Conservation (phyloP, 2,888 invertebrate species). For the Tetheella fluctuosa region DNA sequence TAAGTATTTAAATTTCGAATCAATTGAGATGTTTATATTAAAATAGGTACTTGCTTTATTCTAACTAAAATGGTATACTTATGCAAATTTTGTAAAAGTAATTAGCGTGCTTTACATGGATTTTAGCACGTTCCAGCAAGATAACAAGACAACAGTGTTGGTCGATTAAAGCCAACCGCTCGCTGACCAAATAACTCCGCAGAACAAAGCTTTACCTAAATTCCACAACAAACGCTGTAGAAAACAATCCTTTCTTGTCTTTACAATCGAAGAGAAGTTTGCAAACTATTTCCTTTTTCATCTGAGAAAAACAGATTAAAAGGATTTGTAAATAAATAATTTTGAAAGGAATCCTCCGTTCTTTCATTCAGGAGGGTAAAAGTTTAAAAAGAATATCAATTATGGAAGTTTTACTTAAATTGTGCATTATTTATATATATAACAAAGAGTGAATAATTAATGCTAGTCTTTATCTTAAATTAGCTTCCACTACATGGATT, state of each 20-base stretch:
- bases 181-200: background rate
- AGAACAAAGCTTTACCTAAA: slow-evolving; percentile 35
- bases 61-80: no score
- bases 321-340: slow-evolving; percentile 30
- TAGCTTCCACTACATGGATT: no score
- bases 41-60: no score
- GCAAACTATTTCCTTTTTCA: slow-evolving; percentile 35
- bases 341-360: slow-evolving; percentile 22
- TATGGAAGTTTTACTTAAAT: no score
- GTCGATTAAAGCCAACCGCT: slow-evolving; percentile 2
- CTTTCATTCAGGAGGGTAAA: slow-evolving; percentile 22
- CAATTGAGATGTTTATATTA: no score
- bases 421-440: no score
- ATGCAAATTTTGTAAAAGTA: no score
- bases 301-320: slow-evolving; percentile 39
- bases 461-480: no score
- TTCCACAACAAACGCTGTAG: slow-evolving; percentile 35
- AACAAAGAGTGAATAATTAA: no score
- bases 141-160: background rate
- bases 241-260: slow-evolving; percentile 35
- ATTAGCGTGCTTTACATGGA: no score
- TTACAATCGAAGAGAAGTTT: slow-evolving; percentile 38
- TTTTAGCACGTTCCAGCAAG: background rate
- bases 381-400: slow-evolving; percentile 1
- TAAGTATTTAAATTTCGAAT: no score